Percentiles rank a stretch among this genome's conserved stretches.
These are phyloP conservation scores for Lichenostomus cassidix DNA, from an alignment of 2,113 vertebrate species.

Conservation along the genomic window DNA sequence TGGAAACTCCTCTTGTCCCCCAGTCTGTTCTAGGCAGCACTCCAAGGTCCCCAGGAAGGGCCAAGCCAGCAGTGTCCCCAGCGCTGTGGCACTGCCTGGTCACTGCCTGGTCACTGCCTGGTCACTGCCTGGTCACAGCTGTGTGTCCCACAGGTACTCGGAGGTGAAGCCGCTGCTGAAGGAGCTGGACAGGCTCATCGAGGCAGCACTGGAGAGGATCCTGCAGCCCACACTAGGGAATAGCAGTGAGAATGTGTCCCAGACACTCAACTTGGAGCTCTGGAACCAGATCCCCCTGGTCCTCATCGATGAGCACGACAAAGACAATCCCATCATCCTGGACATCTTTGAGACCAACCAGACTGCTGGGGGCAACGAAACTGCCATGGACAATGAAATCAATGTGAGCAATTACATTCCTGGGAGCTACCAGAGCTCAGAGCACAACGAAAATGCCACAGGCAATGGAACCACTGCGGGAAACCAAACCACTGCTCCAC, in stretches of 20 bases:
- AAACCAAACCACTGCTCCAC: background rate
- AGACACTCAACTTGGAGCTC: slow-evolving; percentile 27
- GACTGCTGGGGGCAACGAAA: rapidly evolving
- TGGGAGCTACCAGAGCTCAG: too few species aligned
- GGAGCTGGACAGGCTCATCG: slow-evolving; percentile 77
- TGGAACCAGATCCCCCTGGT: slow-evolving; percentile 80
- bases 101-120: too few species aligned
- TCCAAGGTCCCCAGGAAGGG: background rate
- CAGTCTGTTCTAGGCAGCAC: rapidly evolving
- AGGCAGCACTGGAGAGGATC: slow-evolving; percentile 68
- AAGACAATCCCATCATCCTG: slow-evolving; percentile 41
- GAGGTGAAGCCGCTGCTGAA: slow-evolving; percentile 68
- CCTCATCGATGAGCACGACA: slow-evolving; percentile 70
- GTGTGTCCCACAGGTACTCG: slow-evolving; percentile 67
- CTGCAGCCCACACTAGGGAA: slow-evolving; percentile 26
- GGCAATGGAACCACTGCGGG: rapidly evolving
- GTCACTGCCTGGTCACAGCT: too few species aligned
- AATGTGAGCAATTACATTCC: rapidly evolving
- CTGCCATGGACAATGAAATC: rapidly evolving
- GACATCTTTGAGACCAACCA: slow-evolving; percentile 67
- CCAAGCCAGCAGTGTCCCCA: rapidly evolving
- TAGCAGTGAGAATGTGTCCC: background rate
- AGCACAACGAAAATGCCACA: rapidly evolving
- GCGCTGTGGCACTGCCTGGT: rapidly evolving
- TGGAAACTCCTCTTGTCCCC: rapidly evolving